Percentiles rank a stretch among this genome's conserved stretches.
phyloP scores from a whole-genome alignment of 2,113 vertebrate genomes.

The Malurus melanocephalus region DNA sequence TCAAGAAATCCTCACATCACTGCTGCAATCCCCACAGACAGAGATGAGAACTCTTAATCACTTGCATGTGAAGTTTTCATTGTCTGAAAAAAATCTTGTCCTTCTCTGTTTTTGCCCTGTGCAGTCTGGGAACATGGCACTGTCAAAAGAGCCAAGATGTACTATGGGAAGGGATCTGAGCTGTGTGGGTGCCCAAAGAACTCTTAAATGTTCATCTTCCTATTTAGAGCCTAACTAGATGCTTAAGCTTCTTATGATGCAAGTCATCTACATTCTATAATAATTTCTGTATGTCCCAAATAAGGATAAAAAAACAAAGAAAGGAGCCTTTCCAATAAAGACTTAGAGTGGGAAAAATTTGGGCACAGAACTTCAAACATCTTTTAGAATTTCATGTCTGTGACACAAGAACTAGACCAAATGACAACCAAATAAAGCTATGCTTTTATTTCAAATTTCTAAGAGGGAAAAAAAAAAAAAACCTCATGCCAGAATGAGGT shows the following conservation, averaged over 20 bases:
- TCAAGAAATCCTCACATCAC: not conserved
- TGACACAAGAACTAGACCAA: not conserved
- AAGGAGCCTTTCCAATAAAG: not conserved
- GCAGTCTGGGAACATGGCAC: not conserved
- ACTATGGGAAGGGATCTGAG: not conserved
- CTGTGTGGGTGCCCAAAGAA: not conserved
- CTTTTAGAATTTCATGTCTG: not conserved
- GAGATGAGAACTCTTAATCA: not conserved
- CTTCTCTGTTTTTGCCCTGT: not conserved
- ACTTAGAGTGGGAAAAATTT: not conserved
- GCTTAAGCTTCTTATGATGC: not conserved
- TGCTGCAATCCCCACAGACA: not conserved
- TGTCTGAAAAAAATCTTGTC: not conserved
- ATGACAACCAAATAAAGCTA: not conserved
- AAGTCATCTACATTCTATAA: not conserved
- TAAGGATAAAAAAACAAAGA: not conserved
- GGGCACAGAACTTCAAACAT: not conserved
- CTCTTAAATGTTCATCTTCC: not conserved
- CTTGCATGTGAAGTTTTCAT: not conserved
- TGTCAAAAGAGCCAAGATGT: not conserved
- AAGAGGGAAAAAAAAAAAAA: accelerated
- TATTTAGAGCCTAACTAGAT: not conserved
- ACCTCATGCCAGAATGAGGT: slow-evolving; percentile 46
- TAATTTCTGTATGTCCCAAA: not conserved
- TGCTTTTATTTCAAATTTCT: not conserved